phyloP scores from a whole-genome alignment of 2,797 vertebrate species.

The Oceanodroma leucorhoa region DNA sequence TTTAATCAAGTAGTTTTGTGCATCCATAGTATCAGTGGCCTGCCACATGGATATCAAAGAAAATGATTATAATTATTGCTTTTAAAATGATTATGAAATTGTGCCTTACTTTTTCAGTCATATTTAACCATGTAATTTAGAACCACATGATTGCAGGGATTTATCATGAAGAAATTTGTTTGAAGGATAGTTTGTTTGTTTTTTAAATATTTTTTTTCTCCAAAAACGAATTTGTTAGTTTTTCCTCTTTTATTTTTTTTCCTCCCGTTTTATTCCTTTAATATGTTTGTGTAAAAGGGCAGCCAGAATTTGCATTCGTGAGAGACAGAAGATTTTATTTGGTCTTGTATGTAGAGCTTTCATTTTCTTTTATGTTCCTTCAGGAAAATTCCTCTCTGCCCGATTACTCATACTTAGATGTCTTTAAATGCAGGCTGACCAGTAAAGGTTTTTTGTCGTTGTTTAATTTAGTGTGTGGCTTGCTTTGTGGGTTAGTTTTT shows the following conservation, averaged over 20 bases:
- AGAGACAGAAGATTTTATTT: slow-evolving; percentile 56
- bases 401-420: slow-evolving; percentile 39
- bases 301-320: slow-evolving; percentile 42
- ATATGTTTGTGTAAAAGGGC: slow-evolving; percentile 42
- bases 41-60: slow-evolving; percentile 53
- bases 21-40: slow-evolving; percentile 35
- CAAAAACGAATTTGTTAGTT: slow-evolving; percentile 4
- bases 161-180: slow-evolving; percentile 57
- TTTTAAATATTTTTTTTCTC: slow-evolving; percentile 2
- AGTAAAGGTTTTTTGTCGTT: slow-evolving; percentile 9
- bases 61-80: slow-evolving; percentile 63
- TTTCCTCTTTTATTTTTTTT: slow-evolving; percentile 2
- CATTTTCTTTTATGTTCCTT: slow-evolving; percentile 61
- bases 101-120: slow-evolving; percentile 65
- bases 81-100: slow-evolving; percentile 63
- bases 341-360: slow-evolving; percentile 36
- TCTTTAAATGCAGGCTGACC: slow-evolving; percentile 52
- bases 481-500: neutral
- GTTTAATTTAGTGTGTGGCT: slow-evolving; percentile 48
- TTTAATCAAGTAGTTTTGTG: slow-evolving; percentile 34
- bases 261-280: slow-evolving; percentile 29
- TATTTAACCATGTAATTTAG: slow-evolving; percentile 63
- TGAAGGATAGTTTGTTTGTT: slow-evolving; percentile 44
- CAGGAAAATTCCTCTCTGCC: slow-evolving; percentile 58
- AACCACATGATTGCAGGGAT: slow-evolving; percentile 61